Evolutionary conservation across 1,140 invertebrate genomes (phyloP), one percentile per base, ranked within the genome.

Genomic region (Conus ventricosus): DNA sequence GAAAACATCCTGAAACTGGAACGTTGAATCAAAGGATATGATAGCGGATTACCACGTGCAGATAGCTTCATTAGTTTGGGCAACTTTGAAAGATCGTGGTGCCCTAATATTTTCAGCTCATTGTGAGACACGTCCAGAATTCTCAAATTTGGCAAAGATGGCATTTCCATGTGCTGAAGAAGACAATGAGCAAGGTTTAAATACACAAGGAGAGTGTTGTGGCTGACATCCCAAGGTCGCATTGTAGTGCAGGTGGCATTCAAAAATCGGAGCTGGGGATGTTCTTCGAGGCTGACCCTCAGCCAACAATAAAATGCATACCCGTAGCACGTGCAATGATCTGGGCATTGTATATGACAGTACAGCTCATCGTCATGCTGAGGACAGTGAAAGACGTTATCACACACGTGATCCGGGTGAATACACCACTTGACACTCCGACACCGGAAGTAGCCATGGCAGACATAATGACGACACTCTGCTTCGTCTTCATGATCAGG

Each of bases 291-390:
- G n/a, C n/a, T 78, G 75, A 78, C 10, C 10, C 10, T 25, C n/a
- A 0, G 23, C n/a, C 11, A 23, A 51, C 85, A 87, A 8, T n/a
- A 60, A 25, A 85, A 25, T 8, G 55, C 51, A 54, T 27, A 39
- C 55, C n/a, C 84, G 63, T 39, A 51, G 60, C 84, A 90, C 20
- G 39, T 67, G 60, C 87, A 90, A 23, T 39, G 75, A 93, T 55
- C 91, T 94, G 81, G 39, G 7, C 81, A 83, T 13, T 11, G 27
- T 6, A 83, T 23, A 20, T 85, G 25, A 85, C 85, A 90, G 20
- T 87, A 86, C 81, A 67, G 53, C 54, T 89, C 88, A 54, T 90
- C 84, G 23, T 89, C 88, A 84, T 76, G 63, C 54, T 88, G 80
- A 57, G 85, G 88, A 88, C 85, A 89, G 63, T 90, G 57, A 51